A percentile compares a stretch with the other conserved stretches of the same genome.
Conservation (phyloP, 2,888 invertebrate genomes). For the Sicus ferrugineus region DNA sequence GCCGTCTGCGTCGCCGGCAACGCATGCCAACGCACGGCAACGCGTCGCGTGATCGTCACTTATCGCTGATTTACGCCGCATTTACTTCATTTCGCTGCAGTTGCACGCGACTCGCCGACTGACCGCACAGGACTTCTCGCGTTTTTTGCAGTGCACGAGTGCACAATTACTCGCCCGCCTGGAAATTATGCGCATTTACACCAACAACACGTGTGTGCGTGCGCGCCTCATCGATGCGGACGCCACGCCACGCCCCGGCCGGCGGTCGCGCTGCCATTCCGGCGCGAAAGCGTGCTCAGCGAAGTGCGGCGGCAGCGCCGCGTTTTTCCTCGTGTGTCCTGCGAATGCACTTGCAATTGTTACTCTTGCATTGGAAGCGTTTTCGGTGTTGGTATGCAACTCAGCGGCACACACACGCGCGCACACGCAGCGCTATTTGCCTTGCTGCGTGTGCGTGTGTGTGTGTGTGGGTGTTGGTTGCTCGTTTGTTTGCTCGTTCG, state of each 20-base stretch:
- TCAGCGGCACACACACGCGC: conserved; percentile 15
- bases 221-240: conserved; percentile 2
- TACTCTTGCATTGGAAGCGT: conserved; percentile 30
- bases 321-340: conserved; percentile 34
- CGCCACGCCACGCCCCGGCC: conserved; percentile 3
- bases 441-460: neutral
- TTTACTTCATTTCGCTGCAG: conserved; percentile 61
- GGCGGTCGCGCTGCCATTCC: conserved; percentile 13
- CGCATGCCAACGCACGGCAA: neutral
- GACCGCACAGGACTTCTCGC: neutral
- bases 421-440: neutral
- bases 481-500: neutral
- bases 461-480: neutral
- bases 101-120: conserved; percentile 49
- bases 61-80: conserved; percentile 64
- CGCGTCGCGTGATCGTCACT: conserved; percentile 40
- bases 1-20: neutral
- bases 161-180: conserved; percentile 61
- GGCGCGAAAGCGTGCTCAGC: conserved; percentile 1
- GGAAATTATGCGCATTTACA: conserved; percentile 61
- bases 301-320: conserved; percentile 20
- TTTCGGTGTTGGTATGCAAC: conserved; percentile 19
- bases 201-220: conserved; percentile 6
- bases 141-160: conserved; percentile 41
- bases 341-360: conserved; percentile 44